Base-by-base conservation (phyloP, 2,797 vertebrate genomes). In the Phataginus tetradactyla region DNA sequence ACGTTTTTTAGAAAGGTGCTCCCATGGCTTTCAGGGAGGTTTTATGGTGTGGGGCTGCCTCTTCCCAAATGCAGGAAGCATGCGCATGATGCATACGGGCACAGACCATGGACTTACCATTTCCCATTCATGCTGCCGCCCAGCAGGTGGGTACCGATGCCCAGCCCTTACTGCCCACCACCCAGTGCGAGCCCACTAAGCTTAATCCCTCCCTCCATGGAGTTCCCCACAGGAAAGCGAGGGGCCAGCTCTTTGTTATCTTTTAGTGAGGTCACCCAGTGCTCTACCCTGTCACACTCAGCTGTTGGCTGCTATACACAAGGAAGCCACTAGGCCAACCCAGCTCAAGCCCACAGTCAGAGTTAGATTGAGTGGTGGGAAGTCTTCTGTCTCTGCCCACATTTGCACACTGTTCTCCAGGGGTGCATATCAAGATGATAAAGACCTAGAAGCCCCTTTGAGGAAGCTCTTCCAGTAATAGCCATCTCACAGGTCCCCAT, bases 1-100 rank as follows among this genome's bases (percentile, higher is more conserved):
- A 99, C 81, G 57, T 98, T 98, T 98, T 98, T 98, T 97, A 98
- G 98, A 98, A 98, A 98, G 98, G 96, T 97, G 98, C 88, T 98
- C 98, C 97, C 10, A 59, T 95, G 95, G 95, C 91, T 98, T 98
- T 98, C 61, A 17, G 86, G 96, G 86, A 97, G 95, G 90, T 98
- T 98, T 98, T 98, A 98, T 81, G 96, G 97, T 93, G 95, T 94
- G 90, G 94, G 61, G 96, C 97, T 98, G 95, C 92, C 94, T 90
- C 98, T 86, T 94, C 95, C 96, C 97, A 98, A 97, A 97, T 13
- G 61, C 84, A 93, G 2, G 93, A 97, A 98, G 97, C 93, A 97
- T 77, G 75, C 94, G 32, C 29, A 0, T 59, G 96, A 98, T 87
- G 80, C 90, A 10, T 14, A 27, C 39, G 64, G 57, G 37, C 61